Evolutionary conservation across 2,113 vertebrate genomes (phyloP), one percentile per base, ranked within the genome.

Genomic region (Dolichotis patagonum): DNA sequence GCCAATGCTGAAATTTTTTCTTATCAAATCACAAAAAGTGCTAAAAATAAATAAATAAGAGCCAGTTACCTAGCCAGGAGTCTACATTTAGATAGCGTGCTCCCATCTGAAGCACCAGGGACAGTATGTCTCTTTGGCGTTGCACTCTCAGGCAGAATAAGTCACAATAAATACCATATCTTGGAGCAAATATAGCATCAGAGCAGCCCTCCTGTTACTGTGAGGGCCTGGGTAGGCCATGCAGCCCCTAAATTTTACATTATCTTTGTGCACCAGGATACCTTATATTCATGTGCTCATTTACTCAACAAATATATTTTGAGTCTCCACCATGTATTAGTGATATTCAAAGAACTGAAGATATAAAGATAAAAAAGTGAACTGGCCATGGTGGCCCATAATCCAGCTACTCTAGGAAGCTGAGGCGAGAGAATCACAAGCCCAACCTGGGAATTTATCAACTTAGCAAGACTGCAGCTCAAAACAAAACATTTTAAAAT

Each of bases 1-100:
- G 98, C 98, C 98, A 98, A 96, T 93, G 91, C 94, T 96, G 97
- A 97, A 92, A 95, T 94, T 75, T 84, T n/a, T 49, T 38, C 93
- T 86, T 91, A 92, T 89, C 54, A 81, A 96, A 93, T 96, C 75
- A 87, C 60, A 96, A 77, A 94, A 60, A 77, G 94, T 85, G 62
- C 35, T 54, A 97, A 93, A 97, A 96, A 93, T 97, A 95, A 97
- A 90, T 97, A 97, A 91, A 97, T 85, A 97, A 95, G 90, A 93
- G 38, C 28, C 19, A 62, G 2, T 9, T 58, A 32, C 75, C 52
- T 95, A 49, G 46, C 78, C 69, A 95, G 54, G 19, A 93, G 28
- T 63, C 67, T 96, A 80, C 32, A 91, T 96, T 93, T 95, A 94
- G 46, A 1, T 38, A 93, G 30, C 3, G 0, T 65, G 38, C 19